A percentile compares a stretch with the other conserved stretches of the same genome.
Evolutionary conservation across 2,888 invertebrate genomes (phyloP).

Genomic region (Clusia tigrina): DNA sequence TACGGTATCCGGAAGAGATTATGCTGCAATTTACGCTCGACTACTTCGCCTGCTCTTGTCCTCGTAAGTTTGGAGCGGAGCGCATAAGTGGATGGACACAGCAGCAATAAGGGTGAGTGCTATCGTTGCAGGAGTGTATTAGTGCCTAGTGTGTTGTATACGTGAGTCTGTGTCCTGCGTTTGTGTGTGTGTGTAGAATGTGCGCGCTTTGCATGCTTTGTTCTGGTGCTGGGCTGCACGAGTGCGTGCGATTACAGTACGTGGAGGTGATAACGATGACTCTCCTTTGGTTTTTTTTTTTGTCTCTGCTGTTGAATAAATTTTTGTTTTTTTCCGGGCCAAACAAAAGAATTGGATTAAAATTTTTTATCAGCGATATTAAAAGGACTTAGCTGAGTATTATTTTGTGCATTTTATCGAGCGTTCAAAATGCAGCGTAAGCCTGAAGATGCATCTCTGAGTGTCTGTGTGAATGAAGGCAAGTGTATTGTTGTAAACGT

Average conservation of each 20-base stretch:
- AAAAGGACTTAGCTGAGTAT: constrained; percentile 18
- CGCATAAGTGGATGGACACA: background rate
- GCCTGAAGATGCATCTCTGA: background rate
- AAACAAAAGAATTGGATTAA: constrained; percentile 57
- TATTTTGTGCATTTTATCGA: constrained; percentile 34
- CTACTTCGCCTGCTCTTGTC: constrained; percentile 22
- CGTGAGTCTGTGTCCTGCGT: background rate
- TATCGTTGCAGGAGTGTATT: background rate
- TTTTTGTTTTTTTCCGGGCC: constrained; percentile 16
- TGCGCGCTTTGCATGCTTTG: background rate
- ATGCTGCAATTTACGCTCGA: constrained; percentile 50
- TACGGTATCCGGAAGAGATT: constrained; percentile 59
- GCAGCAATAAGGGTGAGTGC: constrained; percentile 1
- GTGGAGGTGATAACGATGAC: constrained; percentile 46
- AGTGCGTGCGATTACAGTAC: constrained; percentile 31
- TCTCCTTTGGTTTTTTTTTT: constrained; percentile 33
- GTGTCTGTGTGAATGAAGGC: background rate
- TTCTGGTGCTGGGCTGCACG: no score
- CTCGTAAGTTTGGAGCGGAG: background rate
- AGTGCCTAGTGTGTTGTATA: background rate
- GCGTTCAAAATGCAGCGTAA: constrained; percentile 13
- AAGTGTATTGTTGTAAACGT: constrained; percentile 12
- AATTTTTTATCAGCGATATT: constrained; percentile 40
- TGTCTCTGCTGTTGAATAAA: background rate
- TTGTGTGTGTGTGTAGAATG: background rate